A percentile compares a stretch with the other conserved stretches of the same genome.
These are phyloP conservation scores for Eciton burchellii DNA, from an alignment of 1,140 invertebrate species.

Conservation along the genomic window DNA sequence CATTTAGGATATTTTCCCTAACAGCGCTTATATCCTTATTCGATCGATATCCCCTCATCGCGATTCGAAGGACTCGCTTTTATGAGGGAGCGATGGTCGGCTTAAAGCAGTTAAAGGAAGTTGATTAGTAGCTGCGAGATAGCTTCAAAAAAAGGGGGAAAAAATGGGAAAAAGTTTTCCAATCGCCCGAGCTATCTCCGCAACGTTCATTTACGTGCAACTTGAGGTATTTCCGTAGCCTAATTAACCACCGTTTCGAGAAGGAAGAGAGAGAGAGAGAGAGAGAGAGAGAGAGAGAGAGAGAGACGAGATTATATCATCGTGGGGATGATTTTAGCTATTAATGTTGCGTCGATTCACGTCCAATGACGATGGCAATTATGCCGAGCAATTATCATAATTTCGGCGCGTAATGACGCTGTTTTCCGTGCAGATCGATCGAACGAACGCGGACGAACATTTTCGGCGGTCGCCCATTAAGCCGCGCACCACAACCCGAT, in stretches of 20 bases:
- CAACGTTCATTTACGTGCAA: constrained; percentile 42
- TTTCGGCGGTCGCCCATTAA: background rate
- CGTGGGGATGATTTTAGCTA: constrained; percentile 13
- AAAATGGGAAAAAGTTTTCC: constrained; percentile 50
- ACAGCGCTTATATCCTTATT: background rate
- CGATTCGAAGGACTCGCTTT: constrained; percentile 1
- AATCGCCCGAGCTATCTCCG: constrained; percentile 41
- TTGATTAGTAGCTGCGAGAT: constrained; percentile 43
- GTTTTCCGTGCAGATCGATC: constrained; percentile 22
- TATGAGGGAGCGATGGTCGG: background rate
- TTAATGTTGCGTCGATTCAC: constrained; percentile 8
- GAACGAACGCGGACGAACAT: background rate
- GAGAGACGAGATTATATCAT: background rate
- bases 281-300: background rate
- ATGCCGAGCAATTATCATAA: constrained; percentile 6
- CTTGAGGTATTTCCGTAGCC: constrained; percentile 40
- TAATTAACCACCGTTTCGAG: constrained; percentile 28
- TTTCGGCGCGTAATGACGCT: background rate
- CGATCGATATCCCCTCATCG: background rate
- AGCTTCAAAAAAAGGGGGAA: constrained; percentile 31
- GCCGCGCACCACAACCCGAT: background rate
- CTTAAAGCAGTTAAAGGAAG: constrained; percentile 35
- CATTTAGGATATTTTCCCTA: background rate
- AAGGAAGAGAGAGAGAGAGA: background rate
- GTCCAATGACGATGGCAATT: background rate